Percentiles rank a stretch among this genome's conserved stretches.
These are phyloP conservation scores for Dipodomys merriami DNA, from an alignment of 2,113 vertebrate genomes.

Conservation along the genomic window DNA sequence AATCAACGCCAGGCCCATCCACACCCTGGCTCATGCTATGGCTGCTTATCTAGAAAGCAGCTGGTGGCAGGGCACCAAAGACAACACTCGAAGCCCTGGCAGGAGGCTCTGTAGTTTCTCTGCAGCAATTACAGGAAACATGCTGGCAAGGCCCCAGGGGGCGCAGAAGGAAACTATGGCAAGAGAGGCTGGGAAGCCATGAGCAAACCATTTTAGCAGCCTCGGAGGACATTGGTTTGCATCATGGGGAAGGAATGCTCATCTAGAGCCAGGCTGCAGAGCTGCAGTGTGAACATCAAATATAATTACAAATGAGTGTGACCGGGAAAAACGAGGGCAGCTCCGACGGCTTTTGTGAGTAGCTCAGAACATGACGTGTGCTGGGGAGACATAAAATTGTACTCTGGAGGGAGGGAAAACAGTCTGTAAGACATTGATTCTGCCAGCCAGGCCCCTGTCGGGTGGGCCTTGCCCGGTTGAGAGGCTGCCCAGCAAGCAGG, in stretches of 20 bases:
- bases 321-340: rapidly evolving
- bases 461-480: rapidly evolving
- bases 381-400: too few species aligned
- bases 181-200: rapidly evolving
- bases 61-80: background rate
- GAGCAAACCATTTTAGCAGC: background rate
- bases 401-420: background rate
- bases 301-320: rapidly evolving
- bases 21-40: background rate
- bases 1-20: rapidly evolving
- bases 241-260: background rate
- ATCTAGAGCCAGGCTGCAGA: background rate
- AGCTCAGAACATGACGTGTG: rapidly evolving
- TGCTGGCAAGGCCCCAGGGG: rapidly evolving
- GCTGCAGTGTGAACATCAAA: rapidly evolving
- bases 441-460: background rate
- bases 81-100: background rate
- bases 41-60: background rate
- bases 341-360: rapidly evolving
- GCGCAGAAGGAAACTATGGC: background rate
- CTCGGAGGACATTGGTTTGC: rapidly evolving
- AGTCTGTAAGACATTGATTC: rapidly evolving
- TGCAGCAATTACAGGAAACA: background rate
- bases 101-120: rapidly evolving
- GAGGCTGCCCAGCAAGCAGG: too few species aligned